A percentile compares a stretch with the other conserved stretches of the same genome.
These are phyloP conservation scores for Okamejei kenojei DNA, from an alignment of 2,797 vertebrate genomes.

Conservation along the genomic window DNA sequence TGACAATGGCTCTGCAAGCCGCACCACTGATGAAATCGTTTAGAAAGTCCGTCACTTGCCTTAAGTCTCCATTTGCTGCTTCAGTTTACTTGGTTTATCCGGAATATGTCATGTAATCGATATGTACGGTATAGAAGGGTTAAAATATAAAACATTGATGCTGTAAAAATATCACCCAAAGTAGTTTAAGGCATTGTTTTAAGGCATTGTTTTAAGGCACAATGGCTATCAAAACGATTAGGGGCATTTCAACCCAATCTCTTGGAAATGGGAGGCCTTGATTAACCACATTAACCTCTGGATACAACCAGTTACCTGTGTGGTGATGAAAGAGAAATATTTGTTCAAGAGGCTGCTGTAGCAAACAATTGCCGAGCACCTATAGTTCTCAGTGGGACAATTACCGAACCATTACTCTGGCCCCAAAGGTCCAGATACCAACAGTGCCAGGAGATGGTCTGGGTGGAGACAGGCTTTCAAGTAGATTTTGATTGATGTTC, in stretches of 20 bases:
- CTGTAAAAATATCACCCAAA: too few relatives aligned
- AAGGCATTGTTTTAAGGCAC: too few relatives aligned
- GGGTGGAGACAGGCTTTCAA: not conserved
- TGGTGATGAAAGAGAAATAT: not conserved
- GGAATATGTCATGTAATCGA: not conserved
- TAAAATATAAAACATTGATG: not conserved
- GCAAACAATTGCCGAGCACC: not conserved
- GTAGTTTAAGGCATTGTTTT: too few relatives aligned
- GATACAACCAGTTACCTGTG: not conserved
- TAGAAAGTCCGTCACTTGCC: not conserved
- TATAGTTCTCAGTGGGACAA: not conserved
- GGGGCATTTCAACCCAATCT: not conserved
- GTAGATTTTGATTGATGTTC: conserved; percentile 14
- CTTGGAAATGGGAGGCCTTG: not conserved
- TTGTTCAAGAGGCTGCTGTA: not conserved
- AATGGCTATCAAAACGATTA: not conserved
- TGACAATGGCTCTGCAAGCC: too few relatives aligned
- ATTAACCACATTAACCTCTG: not conserved
- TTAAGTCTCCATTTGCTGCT: not conserved
- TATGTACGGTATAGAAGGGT: not conserved
- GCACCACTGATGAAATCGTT: too few relatives aligned
- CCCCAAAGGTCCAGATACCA: conserved; percentile 1
- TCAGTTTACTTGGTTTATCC: not conserved
- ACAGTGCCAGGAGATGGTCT: not conserved
- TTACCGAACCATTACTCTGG: conserved; percentile 6